phyloP scores from a whole-genome alignment of 2,888 invertebrate genomes.

The Notocelia uddmanniana region DNA sequence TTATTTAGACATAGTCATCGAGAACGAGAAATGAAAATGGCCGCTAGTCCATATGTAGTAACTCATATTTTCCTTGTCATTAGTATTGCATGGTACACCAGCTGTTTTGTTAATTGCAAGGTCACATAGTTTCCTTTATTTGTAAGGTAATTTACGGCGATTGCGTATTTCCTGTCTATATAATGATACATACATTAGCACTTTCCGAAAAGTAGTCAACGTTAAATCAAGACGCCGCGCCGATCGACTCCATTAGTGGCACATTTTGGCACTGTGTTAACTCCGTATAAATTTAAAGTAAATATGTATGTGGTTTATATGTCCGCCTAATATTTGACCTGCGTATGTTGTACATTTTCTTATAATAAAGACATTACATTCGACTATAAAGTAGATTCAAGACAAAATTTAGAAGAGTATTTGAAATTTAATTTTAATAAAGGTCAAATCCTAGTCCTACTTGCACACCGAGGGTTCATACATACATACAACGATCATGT shows the following conservation, averaged over 20 bases:
- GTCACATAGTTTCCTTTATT: slow-evolving; percentile 33
- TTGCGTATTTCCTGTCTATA: slow-evolving; percentile 30
- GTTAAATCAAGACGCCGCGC: slow-evolving; percentile 7
- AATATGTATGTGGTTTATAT: too few species aligned
- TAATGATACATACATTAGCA: slow-evolving; percentile 34
- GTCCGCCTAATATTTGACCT: neutral
- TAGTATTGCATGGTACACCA: neutral
- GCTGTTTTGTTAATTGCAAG: slow-evolving; percentile 25
- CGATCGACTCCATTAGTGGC: neutral
- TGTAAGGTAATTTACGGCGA: slow-evolving; percentile 21
- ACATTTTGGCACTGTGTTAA: neutral
- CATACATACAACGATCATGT: too few species aligned
- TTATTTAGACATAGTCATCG: slow-evolving; percentile 34
- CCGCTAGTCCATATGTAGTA: neutral
- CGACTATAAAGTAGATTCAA: too few species aligned
- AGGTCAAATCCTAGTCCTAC: too few species aligned
- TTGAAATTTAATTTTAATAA: too few species aligned
- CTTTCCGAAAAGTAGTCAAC: slow-evolving; percentile 6
- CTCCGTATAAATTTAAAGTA: too few species aligned
- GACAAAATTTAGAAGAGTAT: too few species aligned
- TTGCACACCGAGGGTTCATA: too few species aligned
- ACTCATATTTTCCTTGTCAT: neutral
- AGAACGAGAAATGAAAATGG: neutral
- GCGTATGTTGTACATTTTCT: neutral
- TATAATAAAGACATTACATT: neutral